A percentile compares a stretch with the other conserved stretches of the same genome.
Evolutionary conservation across 2,888 invertebrate species (phyloP).

Genomic region (Cylindroiulus punctatus): DNA sequence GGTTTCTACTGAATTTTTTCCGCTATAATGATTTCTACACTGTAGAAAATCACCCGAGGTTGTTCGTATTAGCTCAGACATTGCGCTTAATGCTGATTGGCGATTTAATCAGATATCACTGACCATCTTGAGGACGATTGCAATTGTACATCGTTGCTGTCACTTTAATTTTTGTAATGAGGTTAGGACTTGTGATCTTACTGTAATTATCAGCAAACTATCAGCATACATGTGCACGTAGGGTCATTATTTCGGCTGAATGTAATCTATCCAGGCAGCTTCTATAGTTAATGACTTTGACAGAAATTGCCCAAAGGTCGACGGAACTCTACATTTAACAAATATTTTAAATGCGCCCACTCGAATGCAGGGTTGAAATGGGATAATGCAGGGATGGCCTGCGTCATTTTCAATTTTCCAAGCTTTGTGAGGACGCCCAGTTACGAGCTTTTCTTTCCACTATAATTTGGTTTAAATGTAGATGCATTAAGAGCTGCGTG

Average conservation of each 20-base stretch:
- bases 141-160: too few relatives aligned
- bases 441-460: neutral
- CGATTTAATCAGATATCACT: too few relatives aligned
- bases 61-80: too few relatives aligned
- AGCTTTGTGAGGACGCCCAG: neutral
- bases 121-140: too few relatives aligned
- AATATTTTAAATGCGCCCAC: neutral
- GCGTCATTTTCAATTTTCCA: neutral
- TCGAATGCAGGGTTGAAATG: neutral
- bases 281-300: neutral
- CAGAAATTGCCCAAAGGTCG: slow-evolving; percentile 3
- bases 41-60: too few relatives aligned
- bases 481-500: neutral
- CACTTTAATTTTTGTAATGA: too few relatives aligned
- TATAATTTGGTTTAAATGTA: slow-evolving; percentile 25
- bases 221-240: neutral
- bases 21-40: too few relatives aligned
- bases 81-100: too few relatives aligned
- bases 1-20: too few relatives aligned
- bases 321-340: neutral
- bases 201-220: too few relatives aligned
- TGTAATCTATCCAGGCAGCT: neutral
- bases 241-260: neutral
- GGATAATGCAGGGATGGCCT: slow-evolving; percentile 7
- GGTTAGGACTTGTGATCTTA: too few relatives aligned